Conservation (phyloP, 1,140 invertebrate genomes). For the Trigoniulus corallinus region DNA sequence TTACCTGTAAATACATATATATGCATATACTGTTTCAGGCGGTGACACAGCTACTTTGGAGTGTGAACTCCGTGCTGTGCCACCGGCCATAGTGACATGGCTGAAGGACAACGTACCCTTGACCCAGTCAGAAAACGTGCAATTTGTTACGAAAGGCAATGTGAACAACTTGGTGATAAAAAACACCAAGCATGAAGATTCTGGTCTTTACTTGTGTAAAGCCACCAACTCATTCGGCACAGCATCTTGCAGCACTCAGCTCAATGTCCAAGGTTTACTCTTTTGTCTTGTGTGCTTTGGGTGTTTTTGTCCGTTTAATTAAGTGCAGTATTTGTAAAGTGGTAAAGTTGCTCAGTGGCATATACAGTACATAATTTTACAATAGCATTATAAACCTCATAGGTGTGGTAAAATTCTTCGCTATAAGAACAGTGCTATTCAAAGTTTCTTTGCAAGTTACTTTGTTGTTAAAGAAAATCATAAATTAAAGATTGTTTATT, state of each 20-base stretch:
- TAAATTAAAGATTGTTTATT: too few relatives aligned
- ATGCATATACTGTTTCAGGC: slow-evolving; percentile 33
- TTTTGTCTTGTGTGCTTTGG: too few relatives aligned
- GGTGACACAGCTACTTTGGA: slow-evolving; percentile 72
- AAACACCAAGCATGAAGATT: slow-evolving; percentile 62
- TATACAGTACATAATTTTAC: not conserved
- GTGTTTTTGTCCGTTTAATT: too few relatives aligned
- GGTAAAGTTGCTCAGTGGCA: not conserved
- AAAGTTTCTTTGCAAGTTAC: too few relatives aligned
- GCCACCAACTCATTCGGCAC: slow-evolving; percentile 66
- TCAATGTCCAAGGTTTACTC: slow-evolving; percentile 60
- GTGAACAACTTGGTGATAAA: slow-evolving; percentile 49
- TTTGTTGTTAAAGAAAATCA: too few relatives aligned
- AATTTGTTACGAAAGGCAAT: slow-evolving; percentile 33
- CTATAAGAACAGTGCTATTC: too few relatives aligned
- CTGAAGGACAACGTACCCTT: slow-evolving; percentile 73
- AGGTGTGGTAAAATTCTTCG: slow-evolving; percentile 2
- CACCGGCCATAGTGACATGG: slow-evolving; percentile 53
- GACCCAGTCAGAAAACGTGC: slow-evolving; percentile 56
- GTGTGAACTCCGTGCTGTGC: slow-evolving; percentile 43
- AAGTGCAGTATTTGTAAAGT: not conserved
- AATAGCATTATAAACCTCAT: slow-evolving; percentile 1
- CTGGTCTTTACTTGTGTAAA: slow-evolving; percentile 76
- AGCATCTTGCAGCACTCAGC: slow-evolving; percentile 61
- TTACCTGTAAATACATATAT: too few relatives aligned